Conservation (phyloP, 2,113 vertebrate species). For the Oplegnathus fasciatus region DNA sequence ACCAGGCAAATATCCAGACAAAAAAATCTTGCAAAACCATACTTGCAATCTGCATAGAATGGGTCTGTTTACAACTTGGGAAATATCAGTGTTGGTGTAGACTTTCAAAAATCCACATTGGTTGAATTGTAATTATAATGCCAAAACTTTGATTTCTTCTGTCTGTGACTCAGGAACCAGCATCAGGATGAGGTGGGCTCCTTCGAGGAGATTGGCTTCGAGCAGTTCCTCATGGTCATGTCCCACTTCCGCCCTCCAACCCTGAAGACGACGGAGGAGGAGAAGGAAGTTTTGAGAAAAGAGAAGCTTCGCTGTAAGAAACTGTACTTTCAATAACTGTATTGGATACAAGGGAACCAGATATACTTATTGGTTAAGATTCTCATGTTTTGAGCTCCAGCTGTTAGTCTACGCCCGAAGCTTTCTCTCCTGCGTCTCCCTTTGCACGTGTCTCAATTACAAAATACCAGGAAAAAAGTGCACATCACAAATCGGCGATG, state of each 20-base stretch:
- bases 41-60: neutral
- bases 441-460: neutral
- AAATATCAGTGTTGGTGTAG: neutral
- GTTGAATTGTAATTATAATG: neutral
- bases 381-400: neutral
- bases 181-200: constrained; percentile 80
- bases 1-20: neutral
- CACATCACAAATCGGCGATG: neutral
- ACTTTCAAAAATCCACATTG: neutral
- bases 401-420: neutral
- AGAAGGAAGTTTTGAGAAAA: constrained; percentile 83
- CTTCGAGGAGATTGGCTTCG: constrained; percentile 89
- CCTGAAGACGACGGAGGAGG: constrained; percentile 85
- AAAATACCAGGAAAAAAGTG: neutral
- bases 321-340: neutral
- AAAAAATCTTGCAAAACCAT: neutral
- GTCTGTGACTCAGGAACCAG: constrained; percentile 87
- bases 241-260: constrained; percentile 92
- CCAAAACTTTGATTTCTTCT: neutral
- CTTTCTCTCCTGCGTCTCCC: neutral
- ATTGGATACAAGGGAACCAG: neutral
- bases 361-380: neutral
- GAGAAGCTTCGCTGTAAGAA: constrained; percentile 93
- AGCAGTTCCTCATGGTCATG: constrained; percentile 96
- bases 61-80: neutral